phyloP scores from a whole-genome alignment of 1,140 invertebrate genomes.

The Leptinotarsa lineolata region DNA sequence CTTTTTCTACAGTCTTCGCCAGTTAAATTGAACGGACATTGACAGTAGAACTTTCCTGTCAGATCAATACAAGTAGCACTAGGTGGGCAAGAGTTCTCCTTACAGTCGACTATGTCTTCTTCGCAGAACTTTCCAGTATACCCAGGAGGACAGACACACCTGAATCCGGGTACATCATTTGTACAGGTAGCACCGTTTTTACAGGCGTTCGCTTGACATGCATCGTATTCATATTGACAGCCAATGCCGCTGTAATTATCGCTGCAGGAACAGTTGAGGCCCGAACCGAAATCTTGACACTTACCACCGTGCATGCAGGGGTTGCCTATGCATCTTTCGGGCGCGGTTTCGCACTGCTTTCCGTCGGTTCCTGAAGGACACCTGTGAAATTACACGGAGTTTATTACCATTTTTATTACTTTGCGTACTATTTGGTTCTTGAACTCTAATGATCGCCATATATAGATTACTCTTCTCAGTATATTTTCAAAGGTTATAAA shows the following conservation, averaged over 20 bases:
- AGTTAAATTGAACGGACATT: conserved; percentile 94
- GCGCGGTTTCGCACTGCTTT: conserved; percentile 93
- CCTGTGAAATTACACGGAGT: conserved; percentile 50
- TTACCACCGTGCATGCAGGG: conserved; percentile 94
- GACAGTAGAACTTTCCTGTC: conserved; percentile 90
- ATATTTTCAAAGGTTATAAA: too few relatives aligned
- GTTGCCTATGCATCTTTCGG: conserved; percentile 92
- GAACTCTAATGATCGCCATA: too few relatives aligned
- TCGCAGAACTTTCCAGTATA: conserved; percentile 89
- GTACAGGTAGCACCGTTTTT: conserved; percentile 91
- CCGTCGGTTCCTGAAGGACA: conserved; percentile 92
- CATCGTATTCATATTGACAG: conserved; percentile 92
- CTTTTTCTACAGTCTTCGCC: conserved; percentile 95
- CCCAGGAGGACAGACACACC: conserved; percentile 83
- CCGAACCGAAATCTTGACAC: conserved; percentile 93
- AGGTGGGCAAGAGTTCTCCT: conserved; percentile 91
- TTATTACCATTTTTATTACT: too few relatives aligned
- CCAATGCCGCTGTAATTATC: conserved; percentile 82
- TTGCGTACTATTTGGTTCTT: too few relatives aligned
- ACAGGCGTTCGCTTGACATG: conserved; percentile 84
- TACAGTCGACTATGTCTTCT: conserved; percentile 90
- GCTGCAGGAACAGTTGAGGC: conserved; percentile 90
- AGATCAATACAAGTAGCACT: conserved; percentile 93
- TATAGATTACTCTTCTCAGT: too few relatives aligned
- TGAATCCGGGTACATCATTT: conserved; percentile 82